Evolutionary conservation across 2,797 vertebrate species (phyloP), one percentile per base, ranked within the genome.

Genomic region (Enoplosus armatus): DNA sequence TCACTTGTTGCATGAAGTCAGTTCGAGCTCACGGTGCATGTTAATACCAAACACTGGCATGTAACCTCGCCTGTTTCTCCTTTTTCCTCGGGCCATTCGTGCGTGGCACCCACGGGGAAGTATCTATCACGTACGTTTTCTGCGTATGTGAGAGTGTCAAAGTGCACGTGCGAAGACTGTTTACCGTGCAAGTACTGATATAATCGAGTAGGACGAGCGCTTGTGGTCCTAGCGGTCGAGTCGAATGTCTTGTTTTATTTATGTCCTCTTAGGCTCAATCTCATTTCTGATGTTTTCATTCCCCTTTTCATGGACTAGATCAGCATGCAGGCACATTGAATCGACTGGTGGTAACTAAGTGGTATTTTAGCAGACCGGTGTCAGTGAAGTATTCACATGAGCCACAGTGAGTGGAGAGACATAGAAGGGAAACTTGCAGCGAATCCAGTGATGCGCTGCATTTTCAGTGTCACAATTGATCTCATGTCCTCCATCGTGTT

Each of bases 1-100:
- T 55, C 33, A 74, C 73, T 72, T 77, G 77, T 78, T 78, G 77
- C 62, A 43, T 56, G 26, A 33, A 54, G 51, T 66, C 33, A 35
- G 12, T 33, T 70, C 2, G 27, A 29, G 39, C 22, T 26, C 1
- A 27, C 27, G 39, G 12, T 3, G 10, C 24, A 37, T 47, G 31
- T 50, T 60, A 8, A 27, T 24, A 18, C 16, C 43, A 35, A 45
- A 20, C 39, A 18, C 22, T 24, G 31, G 10, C 41, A 26, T 20
- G 26, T 54, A 16, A 37, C 9, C 26, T 37, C 24, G 8, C 1
- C 16, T 24, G 12, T 45, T 48, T 47, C 24, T 8, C 47, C 9
- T 12, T 35, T 35, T 51, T 55, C 22, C 31, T 61, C 47, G 26
- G n/a, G 4, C 0, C 33, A 2, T 31, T 41, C 60, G 27, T 65